These are phyloP conservation scores for Agrochola litura DNA, from an alignment of 2,888 invertebrate species.

Conservation along the genomic window DNA sequence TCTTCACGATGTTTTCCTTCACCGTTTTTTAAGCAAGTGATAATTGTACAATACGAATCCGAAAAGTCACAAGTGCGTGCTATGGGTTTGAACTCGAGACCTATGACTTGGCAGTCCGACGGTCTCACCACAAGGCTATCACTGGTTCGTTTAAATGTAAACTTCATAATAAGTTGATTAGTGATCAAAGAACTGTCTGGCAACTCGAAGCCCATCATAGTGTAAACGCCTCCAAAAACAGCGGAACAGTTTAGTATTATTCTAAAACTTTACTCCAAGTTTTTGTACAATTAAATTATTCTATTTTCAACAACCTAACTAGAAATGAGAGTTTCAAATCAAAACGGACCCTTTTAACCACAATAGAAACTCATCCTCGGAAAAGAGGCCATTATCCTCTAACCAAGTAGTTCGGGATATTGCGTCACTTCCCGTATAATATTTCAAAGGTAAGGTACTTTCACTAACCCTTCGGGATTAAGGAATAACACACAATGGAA, in stretches of 20 bases:
- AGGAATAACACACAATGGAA: constrained; percentile 4
- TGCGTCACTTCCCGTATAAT: constrained; percentile 27
- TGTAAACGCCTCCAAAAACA: not conserved
- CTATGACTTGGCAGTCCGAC: too few relatives aligned
- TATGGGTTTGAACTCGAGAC: too few relatives aligned
- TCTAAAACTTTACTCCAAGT: not conserved
- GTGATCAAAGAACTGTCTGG: not conserved
- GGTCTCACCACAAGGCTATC: too few relatives aligned
- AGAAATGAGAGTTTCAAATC: constrained; percentile 12
- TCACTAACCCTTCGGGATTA: constrained; percentile 17
- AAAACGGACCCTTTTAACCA: constrained; percentile 8
- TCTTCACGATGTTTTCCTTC: too few relatives aligned
- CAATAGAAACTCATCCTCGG: constrained; percentile 25
- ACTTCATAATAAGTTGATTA: not conserved
- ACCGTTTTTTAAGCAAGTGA: too few relatives aligned
- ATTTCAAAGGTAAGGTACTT: constrained; percentile 29
- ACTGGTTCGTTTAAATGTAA: not conserved
- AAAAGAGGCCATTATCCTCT: constrained; percentile 19
- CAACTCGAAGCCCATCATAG: not conserved
- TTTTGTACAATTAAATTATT: not conserved
- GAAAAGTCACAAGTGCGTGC: too few relatives aligned
- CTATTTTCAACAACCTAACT: constrained; percentile 4
- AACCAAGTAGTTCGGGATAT: constrained; percentile 1
- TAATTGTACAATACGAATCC: too few relatives aligned
- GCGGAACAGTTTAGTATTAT: not conserved